phyloP scores from a whole-genome alignment of 2,113 vertebrate species.

The Sterna hirundo region DNA sequence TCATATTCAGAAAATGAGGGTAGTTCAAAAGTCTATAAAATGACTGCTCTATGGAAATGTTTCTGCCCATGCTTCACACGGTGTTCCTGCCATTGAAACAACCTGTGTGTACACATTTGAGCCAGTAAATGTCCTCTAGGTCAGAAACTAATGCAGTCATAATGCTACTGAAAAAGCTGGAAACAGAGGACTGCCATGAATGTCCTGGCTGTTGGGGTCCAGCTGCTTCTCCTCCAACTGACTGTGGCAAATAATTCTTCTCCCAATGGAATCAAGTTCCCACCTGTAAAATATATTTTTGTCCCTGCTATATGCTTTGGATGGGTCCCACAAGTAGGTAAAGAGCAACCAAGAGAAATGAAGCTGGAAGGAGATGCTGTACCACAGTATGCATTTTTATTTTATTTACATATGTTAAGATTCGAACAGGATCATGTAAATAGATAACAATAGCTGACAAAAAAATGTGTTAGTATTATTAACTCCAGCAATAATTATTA shows the following conservation, averaged over 20 bases:
- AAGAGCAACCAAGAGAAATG: background rate
- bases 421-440: background rate
- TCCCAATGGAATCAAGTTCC: background rate
- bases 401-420: background rate
- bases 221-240: background rate
- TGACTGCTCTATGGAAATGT: rapidly evolving
- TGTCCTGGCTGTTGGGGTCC: background rate
- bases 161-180: background rate
- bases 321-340: background rate
- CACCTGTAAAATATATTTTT: background rate
- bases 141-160: background rate
- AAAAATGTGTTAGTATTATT: background rate
- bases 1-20: background rate
- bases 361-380: background rate
- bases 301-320: background rate
- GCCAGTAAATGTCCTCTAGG: background rate
- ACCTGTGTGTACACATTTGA: background rate
- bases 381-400: background rate
- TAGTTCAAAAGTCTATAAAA: background rate
- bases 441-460: background rate
- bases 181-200: background rate
- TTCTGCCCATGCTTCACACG: rapidly evolving
- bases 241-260: background rate
- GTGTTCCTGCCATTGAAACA: background rate
- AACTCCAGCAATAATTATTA: background rate